Conservation (phyloP, 2,797 vertebrate species). For the Tamandua tetradactyla region DNA sequence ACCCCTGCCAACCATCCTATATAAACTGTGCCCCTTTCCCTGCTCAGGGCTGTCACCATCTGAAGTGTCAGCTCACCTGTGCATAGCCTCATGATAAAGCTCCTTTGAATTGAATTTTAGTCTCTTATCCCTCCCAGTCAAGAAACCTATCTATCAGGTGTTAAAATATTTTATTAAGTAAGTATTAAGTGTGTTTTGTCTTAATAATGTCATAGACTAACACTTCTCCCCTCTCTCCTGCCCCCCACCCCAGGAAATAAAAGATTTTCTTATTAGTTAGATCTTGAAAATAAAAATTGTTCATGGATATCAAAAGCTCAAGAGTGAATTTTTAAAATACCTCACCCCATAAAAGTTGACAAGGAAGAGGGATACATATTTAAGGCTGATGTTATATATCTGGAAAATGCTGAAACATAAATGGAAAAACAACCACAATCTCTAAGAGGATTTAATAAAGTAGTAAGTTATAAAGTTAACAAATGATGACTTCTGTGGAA, state of each 20-base stretch:
- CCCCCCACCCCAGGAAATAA: too few relatives aligned
- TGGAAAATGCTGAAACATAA: not conserved
- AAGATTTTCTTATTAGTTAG: not conserved
- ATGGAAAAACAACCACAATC: not conserved
- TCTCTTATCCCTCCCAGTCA: too few relatives aligned
- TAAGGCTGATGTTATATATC: not conserved
- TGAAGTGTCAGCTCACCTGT: too few relatives aligned
- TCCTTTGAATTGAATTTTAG: too few relatives aligned
- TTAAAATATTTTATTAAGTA: conserved; percentile 17
- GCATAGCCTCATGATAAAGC: too few relatives aligned
- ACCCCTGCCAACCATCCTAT: too few relatives aligned
- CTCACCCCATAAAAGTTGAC: not conserved
- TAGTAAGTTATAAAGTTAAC: not conserved
- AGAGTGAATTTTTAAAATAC: not conserved
- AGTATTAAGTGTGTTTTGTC: not conserved
- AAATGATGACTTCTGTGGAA: not conserved
- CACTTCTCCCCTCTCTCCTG: too few relatives aligned
- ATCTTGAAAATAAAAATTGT: not conserved
- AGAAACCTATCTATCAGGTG: too few relatives aligned
- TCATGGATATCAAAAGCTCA: not conserved
- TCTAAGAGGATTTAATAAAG: not conserved
- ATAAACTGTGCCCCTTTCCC: too few relatives aligned
- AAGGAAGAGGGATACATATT: not conserved
- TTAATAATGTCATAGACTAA: too few relatives aligned
- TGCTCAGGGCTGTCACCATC: too few relatives aligned